These are phyloP conservation scores for Ganaspis brasiliensis DNA, from an alignment of 2,888 invertebrate genomes.

Conservation along the genomic window DNA sequence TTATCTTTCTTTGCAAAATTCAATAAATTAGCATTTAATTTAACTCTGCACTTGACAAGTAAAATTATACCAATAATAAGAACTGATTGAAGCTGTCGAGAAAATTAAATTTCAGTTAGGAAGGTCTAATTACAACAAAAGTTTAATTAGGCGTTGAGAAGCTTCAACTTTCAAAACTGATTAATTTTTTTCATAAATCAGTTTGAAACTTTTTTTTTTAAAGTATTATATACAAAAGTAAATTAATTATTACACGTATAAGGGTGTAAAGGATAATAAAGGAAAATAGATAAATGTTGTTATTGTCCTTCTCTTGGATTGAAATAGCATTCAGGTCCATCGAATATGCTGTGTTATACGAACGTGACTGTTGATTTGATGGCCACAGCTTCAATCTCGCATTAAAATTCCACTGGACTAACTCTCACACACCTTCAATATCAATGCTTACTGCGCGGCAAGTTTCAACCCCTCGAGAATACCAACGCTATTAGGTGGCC, in stretches of 20 bases:
- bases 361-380: constrained; percentile 35
- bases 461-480: constrained; percentile 35
- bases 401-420: constrained; percentile 31
- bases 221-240: too few species aligned
- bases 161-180: background rate
- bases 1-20: constrained; percentile 8
- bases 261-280: background rate
- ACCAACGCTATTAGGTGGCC: constrained; percentile 22
- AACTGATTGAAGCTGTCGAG: background rate
- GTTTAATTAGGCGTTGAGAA: background rate
- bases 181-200: background rate
- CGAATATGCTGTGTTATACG: constrained; percentile 19
- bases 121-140: background rate
- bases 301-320: background rate
- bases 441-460: constrained; percentile 17
- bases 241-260: too few species aligned
- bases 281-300: background rate
- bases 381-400: constrained; percentile 21
- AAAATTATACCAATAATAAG: constrained; percentile 8
- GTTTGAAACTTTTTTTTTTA: background rate
- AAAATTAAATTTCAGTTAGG: background rate
- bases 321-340: constrained; percentile 21
- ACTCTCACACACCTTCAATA: constrained; percentile 33
- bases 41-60: background rate
- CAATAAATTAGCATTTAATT: constrained; percentile 15